A percentile compares a stretch with the other conserved stretches of the same genome.
phyloP scores from a whole-genome alignment of 1,140 invertebrate genomes.

The Rhynchophorus ferrugineus region DNA sequence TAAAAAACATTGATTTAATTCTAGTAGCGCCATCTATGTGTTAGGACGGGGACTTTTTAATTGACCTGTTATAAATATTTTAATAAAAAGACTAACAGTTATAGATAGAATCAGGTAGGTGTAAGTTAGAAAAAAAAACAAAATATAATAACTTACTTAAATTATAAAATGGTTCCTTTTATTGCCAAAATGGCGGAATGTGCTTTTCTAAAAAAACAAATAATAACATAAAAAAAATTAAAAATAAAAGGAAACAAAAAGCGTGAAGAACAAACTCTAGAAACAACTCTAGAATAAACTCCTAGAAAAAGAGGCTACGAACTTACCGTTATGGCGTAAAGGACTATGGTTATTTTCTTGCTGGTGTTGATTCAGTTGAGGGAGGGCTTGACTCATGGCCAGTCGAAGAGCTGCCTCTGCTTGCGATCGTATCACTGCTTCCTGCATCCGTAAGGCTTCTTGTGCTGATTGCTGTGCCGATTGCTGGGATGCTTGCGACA shows the following conservation, averaged over 20 bases:
- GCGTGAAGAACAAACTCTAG: not conserved
- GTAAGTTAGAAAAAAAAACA: constrained; percentile 2
- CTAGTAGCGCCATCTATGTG: no score
- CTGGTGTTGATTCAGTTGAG: constrained; percentile 41
- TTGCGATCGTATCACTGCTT: constrained; percentile 72
- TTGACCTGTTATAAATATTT: no score
- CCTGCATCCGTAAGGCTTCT: constrained; percentile 62
- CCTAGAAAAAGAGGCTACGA: not conserved
- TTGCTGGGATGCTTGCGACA: constrained; percentile 22
- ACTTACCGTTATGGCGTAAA: constrained; percentile 37
- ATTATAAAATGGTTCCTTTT: constrained; percentile 8
- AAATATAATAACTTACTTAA: constrained; percentile 13
- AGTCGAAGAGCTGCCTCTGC: constrained; percentile 73
- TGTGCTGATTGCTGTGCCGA: constrained; percentile 49
- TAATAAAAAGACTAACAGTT: no score
- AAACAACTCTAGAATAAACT: not conserved
- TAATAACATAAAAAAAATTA: constrained; percentile 11
- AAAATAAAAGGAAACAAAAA: not conserved
- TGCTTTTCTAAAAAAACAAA: constrained; percentile 20
- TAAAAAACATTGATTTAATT: no score
- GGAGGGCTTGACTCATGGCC: constrained; percentile 58
- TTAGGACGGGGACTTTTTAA: no score
- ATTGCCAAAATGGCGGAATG: constrained; percentile 21
- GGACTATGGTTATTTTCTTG: constrained; percentile 36
- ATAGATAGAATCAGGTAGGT: no score